Percentiles rank a stretch among this genome's conserved stretches.
Conservation (phyloP, 2,797 vertebrate species). For the Sebastes elongatus region DNA sequence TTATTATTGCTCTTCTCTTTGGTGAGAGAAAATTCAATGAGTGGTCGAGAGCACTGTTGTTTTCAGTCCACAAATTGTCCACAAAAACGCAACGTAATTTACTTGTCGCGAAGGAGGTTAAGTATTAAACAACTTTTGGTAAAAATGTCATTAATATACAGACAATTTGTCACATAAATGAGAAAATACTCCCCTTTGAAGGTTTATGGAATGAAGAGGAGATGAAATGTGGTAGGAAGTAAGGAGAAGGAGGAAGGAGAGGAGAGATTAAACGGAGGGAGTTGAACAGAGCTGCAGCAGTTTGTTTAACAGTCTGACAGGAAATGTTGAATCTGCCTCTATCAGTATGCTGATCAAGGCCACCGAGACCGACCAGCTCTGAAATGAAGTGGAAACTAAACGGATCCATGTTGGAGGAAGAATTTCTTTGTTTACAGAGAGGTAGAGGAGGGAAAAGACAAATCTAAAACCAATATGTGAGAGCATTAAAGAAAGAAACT, state of each 20-base stretch:
- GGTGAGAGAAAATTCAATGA: too few species aligned
- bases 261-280: slow-evolving; percentile 19
- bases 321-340: slow-evolving; percentile 45
- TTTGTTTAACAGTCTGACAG: slow-evolving; percentile 52
- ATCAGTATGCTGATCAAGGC: slow-evolving; percentile 22
- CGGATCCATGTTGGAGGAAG: slow-evolving; percentile 22
- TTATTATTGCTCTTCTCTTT: too few species aligned
- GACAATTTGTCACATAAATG: neutral
- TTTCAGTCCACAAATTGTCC: too few species aligned
- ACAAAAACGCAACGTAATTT: too few species aligned
- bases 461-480: slow-evolving; percentile 20
- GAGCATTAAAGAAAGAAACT: neutral
- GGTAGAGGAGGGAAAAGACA: slow-evolving; percentile 8
- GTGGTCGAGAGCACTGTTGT: too few species aligned
- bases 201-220: neutral
- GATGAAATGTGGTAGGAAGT: neutral
- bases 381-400: slow-evolving; percentile 38
- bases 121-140: neutral
- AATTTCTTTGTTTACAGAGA: slow-evolving; percentile 42
- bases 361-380: neutral
- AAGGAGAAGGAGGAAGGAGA: neutral
- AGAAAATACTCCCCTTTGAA: neutral
- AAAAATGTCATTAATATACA: neutral
- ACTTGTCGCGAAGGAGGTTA: too few species aligned
- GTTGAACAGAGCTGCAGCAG: slow-evolving; percentile 2